phyloP scores from a whole-genome alignment of 2,888 invertebrate species.

The Camptogramma bilineatum region DNA sequence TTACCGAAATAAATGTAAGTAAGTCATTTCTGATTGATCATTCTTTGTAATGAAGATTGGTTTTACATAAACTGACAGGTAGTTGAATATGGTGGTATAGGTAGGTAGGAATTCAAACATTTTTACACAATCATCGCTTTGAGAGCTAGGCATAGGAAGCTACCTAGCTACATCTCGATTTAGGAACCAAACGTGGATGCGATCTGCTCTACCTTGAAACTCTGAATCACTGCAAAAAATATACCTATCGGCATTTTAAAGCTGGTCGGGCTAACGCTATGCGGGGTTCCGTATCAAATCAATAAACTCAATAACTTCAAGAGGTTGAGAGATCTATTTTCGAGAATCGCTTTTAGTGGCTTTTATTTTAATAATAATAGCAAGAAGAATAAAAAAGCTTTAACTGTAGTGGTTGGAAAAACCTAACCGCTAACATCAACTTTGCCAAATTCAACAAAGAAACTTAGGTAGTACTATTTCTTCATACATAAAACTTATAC shows the following conservation, averaged over 20 bases:
- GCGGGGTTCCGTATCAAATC: no score
- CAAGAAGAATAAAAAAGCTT: no score
- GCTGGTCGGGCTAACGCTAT: not conserved
- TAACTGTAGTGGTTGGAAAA: no score
- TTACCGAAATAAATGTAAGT: not conserved
- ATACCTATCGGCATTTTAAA: not conserved
- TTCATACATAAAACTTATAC: no score
- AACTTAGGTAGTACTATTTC: no score
- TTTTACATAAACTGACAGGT: not conserved
- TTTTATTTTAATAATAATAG: no score
- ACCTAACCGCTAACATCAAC: no score
- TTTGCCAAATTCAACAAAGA: no score
- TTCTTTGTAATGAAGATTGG: not conserved
- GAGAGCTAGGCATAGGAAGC: not conserved
- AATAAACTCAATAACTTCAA: no score
- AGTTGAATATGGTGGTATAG: no score
- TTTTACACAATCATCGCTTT: not conserved
- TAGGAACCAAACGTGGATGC: not conserved
- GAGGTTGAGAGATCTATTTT: no score
- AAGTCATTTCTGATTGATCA: not conserved
- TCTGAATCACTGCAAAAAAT: not conserved
- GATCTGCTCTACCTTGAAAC: not conserved
- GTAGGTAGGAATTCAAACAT: not conserved
- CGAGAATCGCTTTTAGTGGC: no score
- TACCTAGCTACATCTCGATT: not conserved